A percentile compares a stretch with the other conserved stretches of the same genome.
These are phyloP conservation scores for Platycercus adscitus DNA, from an alignment of 2,113 vertebrate genomes.

Conservation along the genomic window DNA sequence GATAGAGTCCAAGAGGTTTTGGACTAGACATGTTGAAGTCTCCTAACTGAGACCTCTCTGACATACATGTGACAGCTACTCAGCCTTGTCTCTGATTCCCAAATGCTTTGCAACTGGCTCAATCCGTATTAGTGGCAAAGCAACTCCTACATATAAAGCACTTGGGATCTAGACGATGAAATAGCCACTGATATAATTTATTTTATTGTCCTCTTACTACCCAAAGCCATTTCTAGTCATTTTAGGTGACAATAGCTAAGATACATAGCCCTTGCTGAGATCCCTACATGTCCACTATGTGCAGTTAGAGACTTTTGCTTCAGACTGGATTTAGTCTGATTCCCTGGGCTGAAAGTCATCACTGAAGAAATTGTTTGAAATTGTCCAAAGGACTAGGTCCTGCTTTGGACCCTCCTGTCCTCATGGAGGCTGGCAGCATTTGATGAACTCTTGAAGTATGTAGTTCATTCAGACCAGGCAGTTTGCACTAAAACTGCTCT, in stretches of 20 bases:
- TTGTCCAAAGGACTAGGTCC: neutral
- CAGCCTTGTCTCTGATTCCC: neutral
- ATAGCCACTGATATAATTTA: slow-evolving; percentile 2
- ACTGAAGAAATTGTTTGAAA: neutral
- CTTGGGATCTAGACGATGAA: neutral
- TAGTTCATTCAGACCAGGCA: neutral
- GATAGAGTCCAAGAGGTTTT: neutral
- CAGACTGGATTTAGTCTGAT: neutral
- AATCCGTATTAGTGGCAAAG: neutral
- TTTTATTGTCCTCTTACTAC: neutral
- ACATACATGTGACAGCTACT: neutral
- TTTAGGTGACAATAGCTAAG: neutral
- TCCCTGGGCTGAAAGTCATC: neutral
- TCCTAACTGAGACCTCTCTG: neutral
- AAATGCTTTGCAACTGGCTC: neutral
- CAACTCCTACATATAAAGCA: neutral
- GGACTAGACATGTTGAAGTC: neutral
- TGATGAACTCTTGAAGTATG: neutral
- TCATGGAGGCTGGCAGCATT: neutral
- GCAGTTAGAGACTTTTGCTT: neutral
- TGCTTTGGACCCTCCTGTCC: neutral
- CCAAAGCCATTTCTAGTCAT: slow-evolving; percentile 25
- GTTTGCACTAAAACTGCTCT: neutral
- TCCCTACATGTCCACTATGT: neutral
- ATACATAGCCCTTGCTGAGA: neutral